These are phyloP conservation scores for Bombus soroeensis DNA, from an alignment of 1,140 invertebrate genomes.

Conservation along the genomic window DNA sequence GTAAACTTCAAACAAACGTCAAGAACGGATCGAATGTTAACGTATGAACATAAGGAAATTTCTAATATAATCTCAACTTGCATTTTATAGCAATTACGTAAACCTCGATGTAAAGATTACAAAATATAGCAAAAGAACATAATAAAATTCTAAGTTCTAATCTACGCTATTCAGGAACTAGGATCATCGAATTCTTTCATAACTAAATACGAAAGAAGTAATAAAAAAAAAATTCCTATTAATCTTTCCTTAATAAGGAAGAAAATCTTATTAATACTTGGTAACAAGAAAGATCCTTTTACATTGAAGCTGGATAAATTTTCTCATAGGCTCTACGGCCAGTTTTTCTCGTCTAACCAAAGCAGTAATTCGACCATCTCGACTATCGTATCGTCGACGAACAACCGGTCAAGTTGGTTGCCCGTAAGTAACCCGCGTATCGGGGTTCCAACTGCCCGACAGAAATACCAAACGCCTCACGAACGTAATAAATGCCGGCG, in stretches of 20 bases:
- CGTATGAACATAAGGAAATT: neutral
- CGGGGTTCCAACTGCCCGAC: neutral
- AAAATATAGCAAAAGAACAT: neutral
- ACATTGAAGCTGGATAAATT: neutral
- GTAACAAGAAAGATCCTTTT: neutral
- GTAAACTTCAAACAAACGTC: neutral
- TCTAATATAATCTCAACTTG: neutral
- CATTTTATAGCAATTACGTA: neutral
- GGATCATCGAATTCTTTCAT: neutral
- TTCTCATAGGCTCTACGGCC: neutral
- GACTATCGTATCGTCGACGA: neutral
- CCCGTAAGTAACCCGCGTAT: neutral
- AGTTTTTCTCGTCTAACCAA: neutral
- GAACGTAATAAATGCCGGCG: constrained; percentile 34
- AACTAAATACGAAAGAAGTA: neutral
- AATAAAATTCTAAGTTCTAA: neutral
- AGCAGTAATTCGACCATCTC: no score
- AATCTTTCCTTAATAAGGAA: neutral
- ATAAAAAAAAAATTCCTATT: neutral
- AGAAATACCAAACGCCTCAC: constrained; percentile 31
- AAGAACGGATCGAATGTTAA: neutral
- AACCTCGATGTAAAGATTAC: neutral
- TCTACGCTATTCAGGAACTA: neutral
- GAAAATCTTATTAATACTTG: neutral
- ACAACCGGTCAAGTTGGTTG: constrained; percentile 26